Base-by-base conservation (phyloP, 2,888 invertebrate species). In the Girardia tigrina region DNA sequence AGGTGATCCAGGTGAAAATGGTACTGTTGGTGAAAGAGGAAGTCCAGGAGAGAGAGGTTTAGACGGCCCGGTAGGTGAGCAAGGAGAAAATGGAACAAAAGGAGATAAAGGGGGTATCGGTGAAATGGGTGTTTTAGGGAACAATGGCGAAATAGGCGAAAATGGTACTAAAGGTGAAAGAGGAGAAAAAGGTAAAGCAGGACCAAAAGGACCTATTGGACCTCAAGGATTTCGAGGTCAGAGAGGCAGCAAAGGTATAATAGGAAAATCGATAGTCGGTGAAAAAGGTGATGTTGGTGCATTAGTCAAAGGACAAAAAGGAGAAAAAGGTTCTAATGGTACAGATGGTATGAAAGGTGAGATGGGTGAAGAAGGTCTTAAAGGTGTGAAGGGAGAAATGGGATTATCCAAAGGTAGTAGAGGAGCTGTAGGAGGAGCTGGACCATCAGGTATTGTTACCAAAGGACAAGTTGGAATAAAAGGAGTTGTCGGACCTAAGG, bases 201-300 rank as follows among this genome's bases (percentile, higher is more conserved):
- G 74, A 16, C 56, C 23, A 8, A 16, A 6, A 14, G 74, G 74
- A 23, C 74, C 42, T 23, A 74, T 42, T 27, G 74, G 75, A 14
- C 23, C 20, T 26, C 72, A 72, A 28, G 75, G 75, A n/a, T 28
- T 72, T 4, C 16, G 27, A 14, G 75, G 75, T 27, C 4, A 26
- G 16, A 20, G n/a, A 26, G 75, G 75, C 4, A 23, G 20, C 12
- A 26, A 29, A 28, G 75, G 75, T 14, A 4, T 23, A 20, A 28
- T 28, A 26, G 75, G 70, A 2, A 26, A 75, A 56, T 56, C 56
- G 4, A n/a, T 56, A 75, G 28, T 74, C 12, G 75, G 75, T 14
- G 29, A 28, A 73, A 75, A 75, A 73, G 75, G 75, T 4, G 16
- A 20, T 36, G 26, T 29, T n/a, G 27, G 26, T n/a, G 29, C 28